Base-by-base conservation (phyloP, 2,113 vertebrate genomes). In the Erythrolamprus reginae region DNA sequence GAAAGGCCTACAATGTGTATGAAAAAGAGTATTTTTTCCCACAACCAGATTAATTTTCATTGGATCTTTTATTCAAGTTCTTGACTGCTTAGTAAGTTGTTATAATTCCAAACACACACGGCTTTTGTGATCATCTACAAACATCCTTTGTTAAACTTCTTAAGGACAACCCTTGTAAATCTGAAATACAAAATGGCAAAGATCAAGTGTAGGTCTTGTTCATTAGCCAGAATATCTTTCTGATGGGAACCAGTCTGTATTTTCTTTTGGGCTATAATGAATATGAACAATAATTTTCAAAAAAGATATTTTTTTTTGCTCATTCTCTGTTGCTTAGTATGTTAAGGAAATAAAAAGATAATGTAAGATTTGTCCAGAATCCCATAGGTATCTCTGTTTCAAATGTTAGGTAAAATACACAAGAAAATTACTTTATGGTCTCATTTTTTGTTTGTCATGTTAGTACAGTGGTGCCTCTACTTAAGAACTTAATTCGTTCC, bases 101-200 rank as follows among this genome's bases (percentile, higher is more conserved):
- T 92, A 23, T 13, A 55, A 58, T 92, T 93, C 48, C 90, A 88
- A 92, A 86, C 0, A 1, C 10, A 15, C 51, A 90, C 82, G 51
- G 88, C 92, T 94, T 91, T 45, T 92, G 87, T 92, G 87, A 33
- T 90, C 45, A 55, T 9, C 86, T 84, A 96, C 91, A 96, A 89
- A 70, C 51, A 50, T 65, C 87, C 84, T 91, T 95, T 96, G 93
- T 95, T 91, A 65, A 87, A 93, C 58, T 86, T 0, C 0, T 88
- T 88, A 52, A 89, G 92, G 91, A n/a, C 93, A 92, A 87, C 90
- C 91, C 93, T 90, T 58, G 87, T 92, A 93, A 12, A 83, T 38
- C 53, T 91, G 56, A 70, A 47, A 52, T 91, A 48, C 50, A 86
- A 95, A 96, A 96, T 95, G 91, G 84, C 91, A 95, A 89, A 95